phyloP scores from a whole-genome alignment of 2,113 vertebrate genomes.

The Jaculus jaculus region DNA sequence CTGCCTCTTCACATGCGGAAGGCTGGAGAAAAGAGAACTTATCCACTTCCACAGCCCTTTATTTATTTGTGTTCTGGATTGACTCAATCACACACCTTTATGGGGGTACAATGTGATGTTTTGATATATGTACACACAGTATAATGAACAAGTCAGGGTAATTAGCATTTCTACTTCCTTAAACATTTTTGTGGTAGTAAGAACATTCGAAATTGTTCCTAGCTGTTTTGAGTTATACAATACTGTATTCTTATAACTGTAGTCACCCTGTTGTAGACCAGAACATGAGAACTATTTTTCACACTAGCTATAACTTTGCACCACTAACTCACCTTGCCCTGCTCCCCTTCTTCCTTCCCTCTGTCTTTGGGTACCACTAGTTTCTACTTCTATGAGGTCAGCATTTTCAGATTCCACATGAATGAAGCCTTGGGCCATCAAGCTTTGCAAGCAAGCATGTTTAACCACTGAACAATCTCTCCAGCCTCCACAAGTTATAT shows the following conservation, averaged over 20 bases:
- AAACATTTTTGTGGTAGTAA: neutral
- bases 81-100: neutral
- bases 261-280: too few relatives aligned
- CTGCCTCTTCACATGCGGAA: neutral
- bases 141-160: too few relatives aligned
- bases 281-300: neutral
- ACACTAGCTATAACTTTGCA: neutral
- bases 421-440: neutral
- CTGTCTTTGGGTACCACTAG: neutral
- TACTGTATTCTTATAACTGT: neutral
- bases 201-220: neutral
- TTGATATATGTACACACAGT: neutral
- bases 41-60: neutral
- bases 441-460: too few relatives aligned
- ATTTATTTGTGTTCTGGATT: neutral
- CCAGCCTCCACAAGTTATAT: too few relatives aligned
- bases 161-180: neutral
- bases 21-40: neutral
- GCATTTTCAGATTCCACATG: neutral
- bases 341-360: neutral
- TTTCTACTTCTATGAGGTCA: neutral
- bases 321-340: neutral
- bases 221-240: neutral
- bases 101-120: neutral
- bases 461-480: too few relatives aligned